Evolutionary conservation across 2,797 vertebrate genomes (phyloP).

Genomic region (Falco columbarius): DNA sequence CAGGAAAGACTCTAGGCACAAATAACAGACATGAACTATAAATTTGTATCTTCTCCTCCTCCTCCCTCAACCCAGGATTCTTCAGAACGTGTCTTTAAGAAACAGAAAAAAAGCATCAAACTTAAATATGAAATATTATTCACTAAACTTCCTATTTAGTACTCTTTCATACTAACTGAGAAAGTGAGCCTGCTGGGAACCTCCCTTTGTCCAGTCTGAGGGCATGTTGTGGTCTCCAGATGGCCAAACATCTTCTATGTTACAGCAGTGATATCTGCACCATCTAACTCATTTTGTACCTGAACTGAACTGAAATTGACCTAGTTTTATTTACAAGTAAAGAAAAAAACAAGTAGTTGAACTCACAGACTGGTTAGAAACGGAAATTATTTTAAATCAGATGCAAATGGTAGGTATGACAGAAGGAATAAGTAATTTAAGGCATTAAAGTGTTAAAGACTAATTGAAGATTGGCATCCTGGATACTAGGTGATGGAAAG

Average conservation of each 20-base stretch:
- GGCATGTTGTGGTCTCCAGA: neutral
- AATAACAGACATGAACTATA: neutral
- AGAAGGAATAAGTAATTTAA: neutral
- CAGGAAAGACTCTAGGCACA: neutral
- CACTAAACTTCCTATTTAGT: neutral
- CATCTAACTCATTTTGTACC: neutral
- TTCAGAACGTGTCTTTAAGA: neutral
- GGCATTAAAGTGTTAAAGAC: neutral
- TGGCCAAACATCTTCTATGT: neutral
- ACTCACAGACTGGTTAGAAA: neutral
- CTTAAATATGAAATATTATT: neutral
- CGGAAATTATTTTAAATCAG: slow-evolving; percentile 5
- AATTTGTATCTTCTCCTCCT: neutral
- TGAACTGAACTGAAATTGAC: neutral
- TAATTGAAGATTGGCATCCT: neutral
- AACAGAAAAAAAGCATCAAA: neutral
- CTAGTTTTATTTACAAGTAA: neutral
- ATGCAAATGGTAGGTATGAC: neutral
- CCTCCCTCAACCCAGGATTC: neutral
- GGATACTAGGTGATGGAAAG: neutral
- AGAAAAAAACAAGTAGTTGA: neutral
- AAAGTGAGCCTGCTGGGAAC: neutral
- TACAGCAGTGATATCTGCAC: neutral
- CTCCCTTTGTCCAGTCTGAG: neutral
- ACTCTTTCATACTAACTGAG: neutral